These are phyloP conservation scores for Philotrypesis tridentata DNA, from an alignment of 1,140 invertebrate species.

Conservation along the genomic window DNA sequence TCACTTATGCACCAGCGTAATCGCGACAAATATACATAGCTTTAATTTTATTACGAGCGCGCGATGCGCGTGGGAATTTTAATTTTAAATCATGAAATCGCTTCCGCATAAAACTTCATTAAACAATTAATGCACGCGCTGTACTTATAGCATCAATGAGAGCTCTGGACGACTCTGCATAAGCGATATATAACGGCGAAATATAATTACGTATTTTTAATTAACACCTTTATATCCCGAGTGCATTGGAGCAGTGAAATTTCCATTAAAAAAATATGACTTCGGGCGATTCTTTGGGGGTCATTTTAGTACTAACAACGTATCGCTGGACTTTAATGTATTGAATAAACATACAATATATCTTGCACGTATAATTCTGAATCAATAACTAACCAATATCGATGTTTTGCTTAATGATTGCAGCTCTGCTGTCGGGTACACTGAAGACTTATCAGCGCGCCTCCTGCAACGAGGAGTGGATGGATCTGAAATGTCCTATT, in stretches of 20 bases:
- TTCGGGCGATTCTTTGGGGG: no score
- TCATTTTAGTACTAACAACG: no score
- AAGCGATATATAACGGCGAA: not conserved
- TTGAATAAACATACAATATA: no score
- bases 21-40: not conserved
- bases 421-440: slow-evolving; percentile 90
- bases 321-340: no score
- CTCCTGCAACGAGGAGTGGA: slow-evolving; percentile 89
- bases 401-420: slow-evolving; percentile 34
- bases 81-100: not conserved
- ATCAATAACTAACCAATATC: not conserved
- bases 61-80: not conserved
- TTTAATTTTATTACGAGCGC: not conserved
- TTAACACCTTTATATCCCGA: not conserved
- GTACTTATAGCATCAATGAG: not conserved
- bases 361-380: no score
- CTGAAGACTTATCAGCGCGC: slow-evolving; percentile 90
- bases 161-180: not conserved
- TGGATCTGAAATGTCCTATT: slow-evolving; percentile 87
- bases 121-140: not conserved
- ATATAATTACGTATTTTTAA: not conserved
- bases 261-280: not conserved
- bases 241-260: not conserved
- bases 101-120: not conserved
- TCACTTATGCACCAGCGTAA: not conserved